Conservation (phyloP, 2,888 invertebrate genomes). For the Caenorhabditis japonica region DNA sequence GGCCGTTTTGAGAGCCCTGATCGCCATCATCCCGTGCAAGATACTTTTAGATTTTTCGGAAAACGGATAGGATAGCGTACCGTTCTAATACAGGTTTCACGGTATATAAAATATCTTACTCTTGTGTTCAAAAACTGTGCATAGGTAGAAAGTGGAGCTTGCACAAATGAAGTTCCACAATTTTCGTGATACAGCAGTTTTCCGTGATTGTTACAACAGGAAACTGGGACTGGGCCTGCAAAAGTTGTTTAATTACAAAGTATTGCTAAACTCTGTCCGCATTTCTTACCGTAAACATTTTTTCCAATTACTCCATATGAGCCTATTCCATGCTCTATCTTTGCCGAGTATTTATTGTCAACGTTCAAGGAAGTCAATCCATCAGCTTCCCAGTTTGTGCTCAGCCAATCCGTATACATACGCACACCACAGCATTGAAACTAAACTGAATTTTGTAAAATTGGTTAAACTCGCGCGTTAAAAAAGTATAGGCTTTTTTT, state of each 20-base stretch:
- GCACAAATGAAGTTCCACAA: conserved; percentile 69
- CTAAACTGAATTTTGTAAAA: too few species aligned
- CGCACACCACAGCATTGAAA: conserved; percentile 87
- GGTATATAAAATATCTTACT: conserved; percentile 45
- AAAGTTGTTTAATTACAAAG: background rate
- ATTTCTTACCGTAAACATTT: too few species aligned
- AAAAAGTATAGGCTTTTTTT: too few species aligned
- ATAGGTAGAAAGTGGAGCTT: conserved; percentile 70
- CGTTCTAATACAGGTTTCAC: too few species aligned
- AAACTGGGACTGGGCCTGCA: conserved; percentile 67
- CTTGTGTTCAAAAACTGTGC: conserved; percentile 63
- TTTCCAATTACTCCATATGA: conserved; percentile 61
- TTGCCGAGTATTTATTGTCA: conserved; percentile 28
- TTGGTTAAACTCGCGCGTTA: too few species aligned
- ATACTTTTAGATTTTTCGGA: too few species aligned
- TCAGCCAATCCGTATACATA: conserved; percentile 83
- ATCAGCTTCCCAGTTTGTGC: conserved; percentile 65
- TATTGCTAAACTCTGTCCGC: conserved; percentile 56
- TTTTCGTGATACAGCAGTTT: conserved; percentile 62
- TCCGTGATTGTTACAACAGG: conserved; percentile 74
- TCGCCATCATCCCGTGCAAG: too few species aligned
- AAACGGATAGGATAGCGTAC: too few species aligned
- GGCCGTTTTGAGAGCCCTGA: too few species aligned
- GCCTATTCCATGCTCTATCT: conserved; percentile 72
- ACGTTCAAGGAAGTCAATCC: conserved; percentile 17